These are phyloP conservation scores for Agriopis leucophaearia DNA, from an alignment of 2,888 invertebrate genomes.

Conservation along the genomic window DNA sequence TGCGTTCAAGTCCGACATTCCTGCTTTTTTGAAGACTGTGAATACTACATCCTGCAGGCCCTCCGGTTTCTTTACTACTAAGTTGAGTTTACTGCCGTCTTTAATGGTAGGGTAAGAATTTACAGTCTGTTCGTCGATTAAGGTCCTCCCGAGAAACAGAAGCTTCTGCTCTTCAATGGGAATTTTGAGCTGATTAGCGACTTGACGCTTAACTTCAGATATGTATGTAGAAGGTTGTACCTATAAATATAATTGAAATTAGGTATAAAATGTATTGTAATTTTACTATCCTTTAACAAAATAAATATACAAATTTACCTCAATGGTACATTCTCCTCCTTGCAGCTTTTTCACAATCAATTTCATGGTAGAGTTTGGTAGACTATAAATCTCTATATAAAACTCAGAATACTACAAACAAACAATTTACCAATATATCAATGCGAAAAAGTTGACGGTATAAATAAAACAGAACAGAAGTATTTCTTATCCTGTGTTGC, in stretches of 20 bases:
- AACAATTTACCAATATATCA: not conserved
- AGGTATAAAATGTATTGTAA: not conserved
- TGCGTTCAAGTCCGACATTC: conserved; percentile 88
- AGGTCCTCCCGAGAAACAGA: conserved; percentile 89
- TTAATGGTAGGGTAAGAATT: conserved; percentile 90
- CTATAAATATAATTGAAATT: conserved; percentile 61
- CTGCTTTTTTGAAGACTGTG: conserved; percentile 87
- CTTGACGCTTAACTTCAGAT: conserved; percentile 89
- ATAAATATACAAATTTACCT: conserved; percentile 75
- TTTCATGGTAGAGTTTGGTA: conserved; percentile 85
- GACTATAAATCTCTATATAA: not conserved
- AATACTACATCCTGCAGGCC: conserved; percentile 86
- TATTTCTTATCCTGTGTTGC: too few species aligned
- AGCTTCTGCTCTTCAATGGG: conserved; percentile 90
- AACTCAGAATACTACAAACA: not conserved
- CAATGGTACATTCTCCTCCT: conserved; percentile 89
- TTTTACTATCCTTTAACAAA: not conserved
- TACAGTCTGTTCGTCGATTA: conserved; percentile 90
- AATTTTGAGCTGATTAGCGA: conserved; percentile 88
- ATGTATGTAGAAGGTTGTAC: conserved; percentile 87
- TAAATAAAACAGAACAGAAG: too few species aligned
- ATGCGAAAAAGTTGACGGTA: too few species aligned
- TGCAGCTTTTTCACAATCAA: conserved; percentile 90
- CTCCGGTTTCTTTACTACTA: conserved; percentile 90
- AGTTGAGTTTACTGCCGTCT: conserved; percentile 91